Conservation (phyloP, 2,113 vertebrate species). For the Python bivittatus region DNA sequence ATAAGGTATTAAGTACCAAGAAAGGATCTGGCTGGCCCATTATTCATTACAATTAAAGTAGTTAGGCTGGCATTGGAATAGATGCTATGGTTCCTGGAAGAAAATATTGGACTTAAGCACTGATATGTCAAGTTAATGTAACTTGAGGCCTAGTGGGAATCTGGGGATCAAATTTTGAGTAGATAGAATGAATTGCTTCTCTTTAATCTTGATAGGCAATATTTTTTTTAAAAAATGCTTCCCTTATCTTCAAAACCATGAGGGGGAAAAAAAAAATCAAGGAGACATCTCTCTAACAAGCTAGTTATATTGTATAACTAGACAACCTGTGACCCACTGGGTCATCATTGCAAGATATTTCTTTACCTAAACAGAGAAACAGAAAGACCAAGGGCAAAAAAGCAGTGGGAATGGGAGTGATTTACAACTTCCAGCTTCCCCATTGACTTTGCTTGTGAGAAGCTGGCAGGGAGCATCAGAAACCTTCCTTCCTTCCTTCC, state of each 20-base stretch:
- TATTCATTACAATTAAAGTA: not conserved
- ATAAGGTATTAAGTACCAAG: not conserved
- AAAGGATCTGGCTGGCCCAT: not conserved
- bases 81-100: not conserved
- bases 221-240: not conserved
- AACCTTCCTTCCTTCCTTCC: no score
- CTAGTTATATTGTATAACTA: not conserved
- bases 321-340: no score
- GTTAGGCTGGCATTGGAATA: not conserved
- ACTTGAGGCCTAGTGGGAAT: not conserved
- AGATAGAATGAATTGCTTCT: not conserved
- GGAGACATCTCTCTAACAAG: not conserved
- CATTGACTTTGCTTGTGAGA: no score
- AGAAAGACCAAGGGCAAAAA: no score
- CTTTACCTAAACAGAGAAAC: no score
- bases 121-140: not conserved
- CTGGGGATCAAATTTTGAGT: not conserved
- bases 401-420: no score
- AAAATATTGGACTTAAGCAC: not conserved
- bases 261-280: not conserved
- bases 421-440: no score
- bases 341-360: no score
- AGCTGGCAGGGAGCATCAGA: no score
- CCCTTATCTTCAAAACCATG: not conserved
- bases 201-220: not conserved